phyloP scores from a whole-genome alignment of 2,888 invertebrate species.

The Tenthredo livida region DNA sequence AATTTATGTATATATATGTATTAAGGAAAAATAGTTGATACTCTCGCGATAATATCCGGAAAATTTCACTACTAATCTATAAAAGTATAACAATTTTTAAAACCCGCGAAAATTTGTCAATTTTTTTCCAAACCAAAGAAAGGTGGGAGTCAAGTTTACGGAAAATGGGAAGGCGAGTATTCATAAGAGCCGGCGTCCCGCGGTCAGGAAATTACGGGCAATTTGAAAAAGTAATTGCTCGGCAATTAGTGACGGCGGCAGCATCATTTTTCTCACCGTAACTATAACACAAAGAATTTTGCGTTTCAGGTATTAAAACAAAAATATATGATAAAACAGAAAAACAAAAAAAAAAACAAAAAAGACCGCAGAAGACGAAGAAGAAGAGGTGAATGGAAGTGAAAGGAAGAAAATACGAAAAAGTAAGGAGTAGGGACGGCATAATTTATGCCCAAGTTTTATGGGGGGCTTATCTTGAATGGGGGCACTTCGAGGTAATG shows the following conservation, averaged over 20 bases:
- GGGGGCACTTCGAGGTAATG: conserved; percentile 18
- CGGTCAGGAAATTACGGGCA: conserved; percentile 39
- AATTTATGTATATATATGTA: no score
- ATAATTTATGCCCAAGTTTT: conserved; percentile 44
- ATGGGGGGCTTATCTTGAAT: conserved; percentile 49
- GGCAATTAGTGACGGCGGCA: conserved; percentile 39
- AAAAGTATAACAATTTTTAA: no score
- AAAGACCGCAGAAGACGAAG: background rate
- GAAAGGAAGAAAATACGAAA: conserved; percentile 1
- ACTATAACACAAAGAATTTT: background rate
- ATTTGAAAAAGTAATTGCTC: conserved; percentile 48
- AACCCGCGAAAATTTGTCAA: no score
- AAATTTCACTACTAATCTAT: background rate
- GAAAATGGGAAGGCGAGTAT: background rate
- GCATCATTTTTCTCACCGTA: conserved; percentile 47
- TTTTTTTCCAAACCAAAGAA: background rate
- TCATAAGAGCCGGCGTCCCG: background rate
- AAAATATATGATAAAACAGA: conserved; percentile 36
- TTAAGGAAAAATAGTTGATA: background rate
- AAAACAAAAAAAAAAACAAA: background rate
- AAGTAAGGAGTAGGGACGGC: background rate
- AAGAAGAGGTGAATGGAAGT: background rate
- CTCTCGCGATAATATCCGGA: background rate
- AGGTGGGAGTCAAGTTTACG: background rate
- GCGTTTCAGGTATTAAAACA: conserved; percentile 54